phyloP scores from a whole-genome alignment of 2,113 vertebrate species.

The Microtus montanus region DNA sequence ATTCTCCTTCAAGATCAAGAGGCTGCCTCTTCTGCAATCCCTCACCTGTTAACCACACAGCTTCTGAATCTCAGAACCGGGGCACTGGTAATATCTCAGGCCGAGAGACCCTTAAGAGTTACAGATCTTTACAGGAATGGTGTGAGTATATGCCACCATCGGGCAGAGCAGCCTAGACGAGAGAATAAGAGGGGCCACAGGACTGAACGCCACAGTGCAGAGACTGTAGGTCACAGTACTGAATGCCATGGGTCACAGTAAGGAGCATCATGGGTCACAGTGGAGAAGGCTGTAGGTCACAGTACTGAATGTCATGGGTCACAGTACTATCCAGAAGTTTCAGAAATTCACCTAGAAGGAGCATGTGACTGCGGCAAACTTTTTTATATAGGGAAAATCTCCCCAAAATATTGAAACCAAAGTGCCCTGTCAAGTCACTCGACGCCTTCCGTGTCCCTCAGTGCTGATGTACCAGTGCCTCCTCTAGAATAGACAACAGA shows the following conservation, averaged over 20 bases:
- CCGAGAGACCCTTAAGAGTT: conserved; percentile 19
- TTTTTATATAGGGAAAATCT: not conserved
- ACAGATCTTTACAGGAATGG: conserved; percentile 8
- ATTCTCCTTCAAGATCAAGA: conserved; percentile 72
- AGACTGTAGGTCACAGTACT: not conserved
- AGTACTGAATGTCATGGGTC: not conserved
- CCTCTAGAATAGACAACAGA: not conserved
- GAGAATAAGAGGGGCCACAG: not conserved
- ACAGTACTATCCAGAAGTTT: not conserved
- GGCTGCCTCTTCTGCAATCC: conserved; percentile 62
- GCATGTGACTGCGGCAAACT: not conserved
- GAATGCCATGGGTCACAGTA: not conserved
- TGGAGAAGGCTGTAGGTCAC: too few species aligned
- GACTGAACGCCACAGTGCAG: not conserved
- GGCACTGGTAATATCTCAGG: conserved; percentile 9
- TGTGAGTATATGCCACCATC: not conserved
- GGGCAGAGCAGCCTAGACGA: not conserved
- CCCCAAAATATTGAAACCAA: conserved; percentile 12
- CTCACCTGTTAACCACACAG: conserved; percentile 65
- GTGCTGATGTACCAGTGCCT: not conserved
- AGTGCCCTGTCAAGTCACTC: not conserved
- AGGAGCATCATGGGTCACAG: not conserved
- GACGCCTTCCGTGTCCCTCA: not conserved
- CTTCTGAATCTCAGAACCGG: conserved; percentile 59
- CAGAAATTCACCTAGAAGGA: conserved; percentile 11